phyloP scores from a whole-genome alignment of 2,797 vertebrate genomes.

The Sebastes nivosus region DNA sequence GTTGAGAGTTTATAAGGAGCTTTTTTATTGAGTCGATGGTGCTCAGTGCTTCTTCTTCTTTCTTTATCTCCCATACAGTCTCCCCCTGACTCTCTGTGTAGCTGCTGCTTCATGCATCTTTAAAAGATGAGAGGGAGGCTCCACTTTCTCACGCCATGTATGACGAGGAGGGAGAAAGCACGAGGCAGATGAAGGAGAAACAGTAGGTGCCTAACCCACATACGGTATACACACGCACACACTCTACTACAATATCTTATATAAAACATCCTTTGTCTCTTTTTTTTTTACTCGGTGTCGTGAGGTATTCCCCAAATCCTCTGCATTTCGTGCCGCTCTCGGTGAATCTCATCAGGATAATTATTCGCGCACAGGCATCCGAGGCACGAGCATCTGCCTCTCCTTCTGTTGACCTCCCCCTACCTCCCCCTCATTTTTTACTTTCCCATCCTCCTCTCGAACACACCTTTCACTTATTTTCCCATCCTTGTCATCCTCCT shows the following conservation, averaged over 20 bases:
- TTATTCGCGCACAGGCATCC: slow-evolving; percentile 75
- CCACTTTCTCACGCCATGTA: slow-evolving; percentile 73
- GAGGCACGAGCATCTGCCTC: slow-evolving; percentile 78
- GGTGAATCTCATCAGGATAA: slow-evolving; percentile 77
- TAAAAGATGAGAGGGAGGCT: slow-evolving; percentile 79
- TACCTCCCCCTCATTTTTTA: slow-evolving; percentile 42
- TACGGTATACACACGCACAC: background rate
- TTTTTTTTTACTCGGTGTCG: slow-evolving; percentile 33
- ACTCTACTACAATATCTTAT: slow-evolving; percentile 18
- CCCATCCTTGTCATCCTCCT: background rate
- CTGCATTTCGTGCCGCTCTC: slow-evolving; percentile 54
- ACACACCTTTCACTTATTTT: slow-evolving; percentile 1
- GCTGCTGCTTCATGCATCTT: slow-evolving; percentile 79
- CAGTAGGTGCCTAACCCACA: slow-evolving; percentile 48
- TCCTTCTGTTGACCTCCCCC: slow-evolving; percentile 82
- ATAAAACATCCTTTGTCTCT: slow-evolving; percentile 46
- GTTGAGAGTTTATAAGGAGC: slow-evolving; percentile 16
- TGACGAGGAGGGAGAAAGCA: slow-evolving; percentile 53
- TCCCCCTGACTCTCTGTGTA: slow-evolving; percentile 23
- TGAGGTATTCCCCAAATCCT: slow-evolving; percentile 75
- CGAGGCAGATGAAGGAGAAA: slow-evolving; percentile 50
- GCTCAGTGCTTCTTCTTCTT: slow-evolving; percentile 9
- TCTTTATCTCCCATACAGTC: slow-evolving; percentile 24
- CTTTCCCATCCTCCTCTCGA: background rate
- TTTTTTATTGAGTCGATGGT: background rate